Base-by-base conservation (phyloP, 2,888 invertebrate species). In the Amiota mariae region DNA sequence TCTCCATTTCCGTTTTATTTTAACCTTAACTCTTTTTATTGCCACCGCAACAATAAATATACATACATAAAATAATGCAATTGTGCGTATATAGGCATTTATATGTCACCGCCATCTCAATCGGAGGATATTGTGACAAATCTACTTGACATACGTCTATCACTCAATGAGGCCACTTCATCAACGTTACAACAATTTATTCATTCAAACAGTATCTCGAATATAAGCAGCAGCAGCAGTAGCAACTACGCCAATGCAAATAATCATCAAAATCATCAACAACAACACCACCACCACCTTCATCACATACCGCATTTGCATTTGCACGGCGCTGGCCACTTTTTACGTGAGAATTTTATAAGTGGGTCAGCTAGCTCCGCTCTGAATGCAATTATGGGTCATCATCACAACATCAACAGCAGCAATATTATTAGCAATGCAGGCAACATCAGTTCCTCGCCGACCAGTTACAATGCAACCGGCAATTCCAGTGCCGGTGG, bases 401-500 rank as follows among this genome's bases (percentile, higher is more conserved):
- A 86, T 73, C 83, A 85, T 77, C 76, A 81, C 73, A 75, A 47
- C 75, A 73, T 47, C 67, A 80, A 24, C 78, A 76, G 56, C 79
- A 79, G 71, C 79, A 79, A n/a, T n/a, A n/a, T 70, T 75, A 73
- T 77, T 73, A 77, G 47, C 76, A 73, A 72, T 73, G 78, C 51
- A 63, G 49, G 12, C 73, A 76, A 70, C 59, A 80, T 70, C 48
- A 70, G 70, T 61, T 71, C 48, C 12, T 76, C 91, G 88, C 90
- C 91, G 15, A 78, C 78, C 1, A 24, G 67, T 20, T 70, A 46
- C 36, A n/a, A n/a, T 54, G 63, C 59, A 12, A 91, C 87, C 90
- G 90, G 82, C 88, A 91, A 79, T 87, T 90, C 81, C 88, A 90
- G 89, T 90, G 90, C 91, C 90, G 91, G 88, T 89, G 91, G 85